A percentile compares a stretch with the other conserved stretches of the same genome.
Conservation (phyloP, 64 coral and sea anemone genomes). For the Pocillopora damicornis region DNA sequence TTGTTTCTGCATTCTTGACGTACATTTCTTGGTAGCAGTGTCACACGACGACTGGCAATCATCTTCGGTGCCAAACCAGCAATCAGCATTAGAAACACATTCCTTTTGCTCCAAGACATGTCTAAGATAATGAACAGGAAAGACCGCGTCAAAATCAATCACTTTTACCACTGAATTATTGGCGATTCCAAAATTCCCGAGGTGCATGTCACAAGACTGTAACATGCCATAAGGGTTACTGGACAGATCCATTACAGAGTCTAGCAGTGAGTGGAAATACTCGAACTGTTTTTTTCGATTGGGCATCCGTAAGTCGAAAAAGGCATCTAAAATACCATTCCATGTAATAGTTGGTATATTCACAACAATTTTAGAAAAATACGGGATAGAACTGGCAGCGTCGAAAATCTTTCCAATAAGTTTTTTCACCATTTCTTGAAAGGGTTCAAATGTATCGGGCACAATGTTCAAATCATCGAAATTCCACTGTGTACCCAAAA, state of each 20-base stretch:
- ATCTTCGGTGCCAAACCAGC: not conserved
- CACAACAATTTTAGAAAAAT: conserved; percentile 8
- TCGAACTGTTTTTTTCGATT: conserved; percentile 54
- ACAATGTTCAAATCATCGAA: conserved; percentile 57
- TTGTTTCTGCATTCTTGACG: conserved; percentile 3
- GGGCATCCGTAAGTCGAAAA: conserved; percentile 50
- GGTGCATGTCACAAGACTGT: conserved; percentile 77
- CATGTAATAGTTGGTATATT: conserved; percentile 19
- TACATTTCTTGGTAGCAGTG: conserved; percentile 38
- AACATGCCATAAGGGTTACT: conserved; percentile 67
- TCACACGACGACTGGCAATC: conserved; percentile 58
- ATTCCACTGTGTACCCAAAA: conserved; percentile 39
- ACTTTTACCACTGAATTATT: conserved; percentile 58
- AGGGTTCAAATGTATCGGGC: conserved; percentile 52
- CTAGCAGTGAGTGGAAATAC: conserved; percentile 57
- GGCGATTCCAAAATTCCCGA: conserved; percentile 85
- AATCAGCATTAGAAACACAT: conserved; percentile 43
- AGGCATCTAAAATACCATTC: conserved; percentile 39
- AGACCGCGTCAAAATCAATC: conserved; percentile 58
- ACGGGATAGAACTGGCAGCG: not conserved
- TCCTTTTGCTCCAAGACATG: conserved; percentile 2
- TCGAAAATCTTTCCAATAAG: not conserved
- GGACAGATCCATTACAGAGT: conserved; percentile 50
- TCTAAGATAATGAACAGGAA: conserved; percentile 11
- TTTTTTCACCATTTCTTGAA: conserved; percentile 44